phyloP scores from a whole-genome alignment of 2,797 vertebrate species.

The Streptopelia turtur region DNA sequence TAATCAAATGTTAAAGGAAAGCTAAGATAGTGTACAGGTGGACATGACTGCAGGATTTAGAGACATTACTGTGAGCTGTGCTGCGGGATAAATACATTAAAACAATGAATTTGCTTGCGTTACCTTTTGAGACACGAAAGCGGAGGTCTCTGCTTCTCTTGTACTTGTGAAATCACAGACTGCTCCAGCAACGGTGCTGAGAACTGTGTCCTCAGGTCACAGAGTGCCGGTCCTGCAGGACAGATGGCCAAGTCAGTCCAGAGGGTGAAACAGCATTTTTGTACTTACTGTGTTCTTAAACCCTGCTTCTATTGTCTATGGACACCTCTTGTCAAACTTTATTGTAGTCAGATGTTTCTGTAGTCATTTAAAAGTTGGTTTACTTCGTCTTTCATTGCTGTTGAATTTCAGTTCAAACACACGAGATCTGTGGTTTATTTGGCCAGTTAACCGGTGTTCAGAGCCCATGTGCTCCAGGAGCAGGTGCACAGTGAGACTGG shows the following conservation, averaged over 20 bases:
- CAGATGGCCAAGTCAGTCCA: neutral
- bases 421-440: neutral
- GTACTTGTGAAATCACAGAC: neutral
- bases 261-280: neutral
- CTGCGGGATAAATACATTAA: neutral
- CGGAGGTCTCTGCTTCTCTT: neutral
- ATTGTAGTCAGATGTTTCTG: neutral
- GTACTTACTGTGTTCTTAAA: neutral
- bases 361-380: neutral
- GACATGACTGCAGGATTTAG: neutral
- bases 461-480: neutral
- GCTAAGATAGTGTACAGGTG: neutral
- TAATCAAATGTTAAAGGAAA: neutral
- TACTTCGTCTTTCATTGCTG: neutral
- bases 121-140: neutral
- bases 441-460: neutral
- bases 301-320: neutral
- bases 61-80: neutral
- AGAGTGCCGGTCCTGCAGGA: neutral
- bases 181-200: neutral
- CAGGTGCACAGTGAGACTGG: neutral
- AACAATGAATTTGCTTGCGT: neutral
- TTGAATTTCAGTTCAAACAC: neutral
- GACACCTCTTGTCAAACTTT: neutral
- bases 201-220: too few relatives aligned